phyloP scores from a whole-genome alignment of 2,797 vertebrate species.

The Diplodus puntazzo region DNA sequence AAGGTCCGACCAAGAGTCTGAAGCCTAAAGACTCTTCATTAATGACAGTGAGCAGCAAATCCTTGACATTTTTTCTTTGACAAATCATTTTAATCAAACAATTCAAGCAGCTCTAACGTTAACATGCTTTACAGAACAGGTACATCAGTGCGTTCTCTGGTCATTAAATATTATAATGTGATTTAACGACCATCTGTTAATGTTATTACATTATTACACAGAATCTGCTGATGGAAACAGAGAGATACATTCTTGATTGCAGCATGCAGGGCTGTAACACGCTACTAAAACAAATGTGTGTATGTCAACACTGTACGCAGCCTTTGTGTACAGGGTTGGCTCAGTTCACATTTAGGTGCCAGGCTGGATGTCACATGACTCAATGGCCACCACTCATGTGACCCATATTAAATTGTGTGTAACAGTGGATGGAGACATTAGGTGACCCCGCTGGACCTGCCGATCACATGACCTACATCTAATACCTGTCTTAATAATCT shows the following conservation, averaged over 20 bases:
- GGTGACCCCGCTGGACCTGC: slow-evolving; percentile 12
- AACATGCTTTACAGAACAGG: background rate
- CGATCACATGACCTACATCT: slow-evolving; percentile 40
- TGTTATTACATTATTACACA: background rate
- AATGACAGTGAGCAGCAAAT: too few species aligned
- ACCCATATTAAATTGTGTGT: slow-evolving; percentile 43
- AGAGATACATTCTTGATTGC: background rate
- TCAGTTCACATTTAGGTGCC: slow-evolving; percentile 31
- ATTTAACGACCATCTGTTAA: background rate
- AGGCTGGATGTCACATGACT: slow-evolving; percentile 49
- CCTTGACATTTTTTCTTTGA: too few species aligned
- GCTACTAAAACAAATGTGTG: background rate
- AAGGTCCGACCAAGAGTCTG: too few species aligned
- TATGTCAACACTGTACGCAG: background rate
- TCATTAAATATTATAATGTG: background rate
- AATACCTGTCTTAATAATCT: slow-evolving; percentile 15
- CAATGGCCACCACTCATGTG: slow-evolving; percentile 51
- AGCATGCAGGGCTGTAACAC: background rate
- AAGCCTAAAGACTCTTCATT: too few species aligned
- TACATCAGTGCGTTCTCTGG: background rate
- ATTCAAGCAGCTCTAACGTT: too few species aligned
- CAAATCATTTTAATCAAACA: too few species aligned
- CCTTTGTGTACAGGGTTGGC: background rate
- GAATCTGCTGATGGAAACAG: background rate
- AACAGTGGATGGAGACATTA: slow-evolving; percentile 31